Percentiles rank a stretch among this genome's conserved stretches.
These are phyloP conservation scores for Schizopygopsis pylzovi DNA, from an alignment of 2,797 vertebrate genomes.

Conservation along the genomic window DNA sequence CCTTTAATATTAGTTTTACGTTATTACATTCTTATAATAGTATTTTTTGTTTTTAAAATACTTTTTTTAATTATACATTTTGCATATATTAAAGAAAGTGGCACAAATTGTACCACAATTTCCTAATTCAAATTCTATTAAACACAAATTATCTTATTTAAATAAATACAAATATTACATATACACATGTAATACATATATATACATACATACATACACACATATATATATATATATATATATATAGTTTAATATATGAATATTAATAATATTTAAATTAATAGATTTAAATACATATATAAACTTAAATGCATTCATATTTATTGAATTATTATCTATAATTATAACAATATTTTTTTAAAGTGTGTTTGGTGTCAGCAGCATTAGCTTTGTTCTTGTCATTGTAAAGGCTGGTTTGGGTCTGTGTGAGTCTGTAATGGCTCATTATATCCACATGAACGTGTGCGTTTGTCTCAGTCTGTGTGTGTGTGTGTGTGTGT, in stretches of 20 bases:
- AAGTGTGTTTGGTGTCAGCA: neutral
- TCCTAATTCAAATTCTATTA: neutral
- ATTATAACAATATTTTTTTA: neutral
- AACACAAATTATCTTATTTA: too few species aligned
- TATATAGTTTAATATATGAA: too few species aligned
- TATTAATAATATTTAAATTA: too few species aligned
- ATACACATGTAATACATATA: neutral
- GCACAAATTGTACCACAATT: neutral
- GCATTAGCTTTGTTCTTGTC: conserved; percentile 7
- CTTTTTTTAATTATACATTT: neutral
- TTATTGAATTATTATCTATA: too few species aligned
- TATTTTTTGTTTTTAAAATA: neutral
- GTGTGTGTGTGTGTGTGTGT: conserved; percentile 15
- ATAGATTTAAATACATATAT: too few species aligned
- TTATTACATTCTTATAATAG: neutral
- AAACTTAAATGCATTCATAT: too few species aligned
- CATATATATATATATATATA: neutral
- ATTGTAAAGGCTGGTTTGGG: neutral
- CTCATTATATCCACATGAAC: neutral
- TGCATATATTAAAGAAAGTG: neutral
- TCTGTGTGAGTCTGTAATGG: neutral
- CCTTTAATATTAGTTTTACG: neutral
- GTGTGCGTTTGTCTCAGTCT: neutral
- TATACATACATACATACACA: neutral
- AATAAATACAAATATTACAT: too few species aligned